These are phyloP conservation scores for Byasa hedistus DNA, from an alignment of 2,888 invertebrate species.

Conservation along the genomic window DNA sequence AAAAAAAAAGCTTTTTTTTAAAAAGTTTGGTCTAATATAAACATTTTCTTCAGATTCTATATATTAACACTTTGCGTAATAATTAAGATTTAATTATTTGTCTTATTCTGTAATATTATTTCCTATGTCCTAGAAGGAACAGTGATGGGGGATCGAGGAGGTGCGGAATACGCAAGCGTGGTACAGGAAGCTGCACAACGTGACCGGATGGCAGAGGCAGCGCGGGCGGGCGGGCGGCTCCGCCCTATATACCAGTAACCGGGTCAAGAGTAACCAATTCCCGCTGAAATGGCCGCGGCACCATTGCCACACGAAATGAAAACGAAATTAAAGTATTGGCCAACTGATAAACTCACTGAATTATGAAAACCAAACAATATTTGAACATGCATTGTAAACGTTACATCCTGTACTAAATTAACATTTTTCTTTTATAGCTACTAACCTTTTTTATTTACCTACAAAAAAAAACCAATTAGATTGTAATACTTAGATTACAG, in stretches of 20 bases:
- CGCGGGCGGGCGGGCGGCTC: slow-evolving; percentile 45
- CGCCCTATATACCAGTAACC: slow-evolving; percentile 60
- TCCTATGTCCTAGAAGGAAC: neutral
- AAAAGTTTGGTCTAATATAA: too few relatives aligned
- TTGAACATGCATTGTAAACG: too few relatives aligned
- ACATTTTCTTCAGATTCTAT: too few relatives aligned
- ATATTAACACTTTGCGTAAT: too few relatives aligned
- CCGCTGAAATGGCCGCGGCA: slow-evolving; percentile 37
- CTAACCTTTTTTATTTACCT: too few relatives aligned
- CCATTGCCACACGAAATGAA: slow-evolving; percentile 27
- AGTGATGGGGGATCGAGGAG: slow-evolving; percentile 13
- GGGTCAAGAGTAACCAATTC: slow-evolving; percentile 67
- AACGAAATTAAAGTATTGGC: slow-evolving; percentile 19
- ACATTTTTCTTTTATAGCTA: too few relatives aligned
- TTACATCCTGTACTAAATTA: too few relatives aligned
- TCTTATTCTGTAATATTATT: too few relatives aligned
- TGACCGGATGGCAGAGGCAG: slow-evolving; percentile 28
- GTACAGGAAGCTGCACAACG: slow-evolving; percentile 2
- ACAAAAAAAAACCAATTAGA: too few relatives aligned
- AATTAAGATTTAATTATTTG: too few relatives aligned
- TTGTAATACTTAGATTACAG: too few relatives aligned
- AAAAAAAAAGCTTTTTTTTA: too few relatives aligned
- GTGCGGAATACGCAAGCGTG: slow-evolving; percentile 19
- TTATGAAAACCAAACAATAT: neutral
- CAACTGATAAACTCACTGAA: neutral